A percentile compares a stretch with the other conserved stretches of the same genome.
phyloP scores from a whole-genome alignment of 2,797 vertebrate genomes.

The Acipenser transmontanus region DNA sequence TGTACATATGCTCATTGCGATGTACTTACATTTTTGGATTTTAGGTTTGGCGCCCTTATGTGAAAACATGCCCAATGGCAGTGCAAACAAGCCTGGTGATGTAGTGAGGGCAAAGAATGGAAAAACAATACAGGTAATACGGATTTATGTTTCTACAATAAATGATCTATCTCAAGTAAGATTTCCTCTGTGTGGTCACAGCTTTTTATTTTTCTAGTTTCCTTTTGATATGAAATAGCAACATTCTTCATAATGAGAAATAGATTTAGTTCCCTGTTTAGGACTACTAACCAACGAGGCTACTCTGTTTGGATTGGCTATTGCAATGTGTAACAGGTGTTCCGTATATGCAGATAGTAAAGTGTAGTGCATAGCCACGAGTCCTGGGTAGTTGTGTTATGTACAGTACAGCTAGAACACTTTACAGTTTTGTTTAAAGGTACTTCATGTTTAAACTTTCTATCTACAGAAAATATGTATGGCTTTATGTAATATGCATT shows the following conservation, averaged over 20 bases:
- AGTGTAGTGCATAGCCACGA: too few relatives aligned
- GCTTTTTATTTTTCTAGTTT: background rate
- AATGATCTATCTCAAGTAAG: too few relatives aligned
- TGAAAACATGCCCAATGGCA: slow-evolving; percentile 96
- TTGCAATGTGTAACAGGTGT: too few relatives aligned
- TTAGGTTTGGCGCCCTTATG: slow-evolving; percentile 87
- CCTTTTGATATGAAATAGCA: background rate
- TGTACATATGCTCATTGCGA: too few relatives aligned
- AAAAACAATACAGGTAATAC: slow-evolving; percentile 90
- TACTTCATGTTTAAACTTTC: background rate
- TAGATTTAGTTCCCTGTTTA: too few relatives aligned
- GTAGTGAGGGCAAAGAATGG: slow-evolving; percentile 88
- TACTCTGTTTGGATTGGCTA: too few relatives aligned
- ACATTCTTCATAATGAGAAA: background rate
- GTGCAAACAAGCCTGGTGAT: slow-evolving; percentile 89
- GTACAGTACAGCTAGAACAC: background rate
- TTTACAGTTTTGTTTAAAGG: background rate
- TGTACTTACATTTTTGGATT: slow-evolving; percentile 11
- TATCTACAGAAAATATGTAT: background rate
- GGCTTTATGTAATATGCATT: background rate
- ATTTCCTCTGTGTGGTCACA: too few relatives aligned
- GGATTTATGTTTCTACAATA: background rate
- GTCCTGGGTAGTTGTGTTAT: too few relatives aligned
- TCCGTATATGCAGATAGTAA: too few relatives aligned
- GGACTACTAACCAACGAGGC: too few relatives aligned